Evolutionary conservation across 53 echinoderm and acorn worm genomes (phyloP).

Genomic region (Actinopyga echinites): DNA sequence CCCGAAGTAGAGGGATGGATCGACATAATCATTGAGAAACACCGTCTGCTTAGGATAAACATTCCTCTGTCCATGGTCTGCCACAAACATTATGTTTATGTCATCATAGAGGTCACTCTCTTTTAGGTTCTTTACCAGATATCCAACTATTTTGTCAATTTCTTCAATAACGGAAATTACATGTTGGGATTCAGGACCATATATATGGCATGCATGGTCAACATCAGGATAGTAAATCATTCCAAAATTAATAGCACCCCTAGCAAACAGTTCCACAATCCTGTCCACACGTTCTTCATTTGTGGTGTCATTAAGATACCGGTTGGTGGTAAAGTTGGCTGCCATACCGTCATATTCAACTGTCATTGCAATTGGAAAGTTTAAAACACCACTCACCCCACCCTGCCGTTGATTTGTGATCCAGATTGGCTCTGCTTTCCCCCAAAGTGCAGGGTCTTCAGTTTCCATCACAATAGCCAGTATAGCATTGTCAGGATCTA

Average conservation of each 20-base stretch:
- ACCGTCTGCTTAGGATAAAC: conserved; percentile 14
- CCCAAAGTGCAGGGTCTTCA: conserved; percentile 67
- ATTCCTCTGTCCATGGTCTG: conserved; percentile 86
- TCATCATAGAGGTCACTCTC: conserved; percentile 57
- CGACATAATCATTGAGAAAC: conserved; percentile 60
- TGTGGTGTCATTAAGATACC: conserved; percentile 36
- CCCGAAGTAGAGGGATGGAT: conserved; percentile 49
- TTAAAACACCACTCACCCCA: conserved; percentile 63
- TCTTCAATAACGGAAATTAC: conserved; percentile 53
- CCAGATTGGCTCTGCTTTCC: conserved; percentile 81
- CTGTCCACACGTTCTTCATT: conserved; percentile 59
- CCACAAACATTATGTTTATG: conserved; percentile 72
- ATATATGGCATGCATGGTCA: conserved; percentile 83
- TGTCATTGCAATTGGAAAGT: conserved; percentile 62
- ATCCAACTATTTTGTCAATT: conserved; percentile 69
- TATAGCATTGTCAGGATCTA: conserved; percentile 42
- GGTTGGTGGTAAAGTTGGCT: conserved; percentile 48
- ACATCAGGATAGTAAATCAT: conserved; percentile 85
- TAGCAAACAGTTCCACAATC: conserved; percentile 67
- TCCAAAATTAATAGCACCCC: conserved; percentile 74
- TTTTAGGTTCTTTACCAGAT: conserved; percentile 63
- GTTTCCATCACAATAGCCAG: not conserved
- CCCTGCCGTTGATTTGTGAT: conserved; percentile 82
- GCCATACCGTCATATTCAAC: conserved; percentile 59
- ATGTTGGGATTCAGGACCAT: conserved; percentile 68